Base-by-base conservation (phyloP, 2,797 vertebrate genomes). In the Fratercula arctica region DNA sequence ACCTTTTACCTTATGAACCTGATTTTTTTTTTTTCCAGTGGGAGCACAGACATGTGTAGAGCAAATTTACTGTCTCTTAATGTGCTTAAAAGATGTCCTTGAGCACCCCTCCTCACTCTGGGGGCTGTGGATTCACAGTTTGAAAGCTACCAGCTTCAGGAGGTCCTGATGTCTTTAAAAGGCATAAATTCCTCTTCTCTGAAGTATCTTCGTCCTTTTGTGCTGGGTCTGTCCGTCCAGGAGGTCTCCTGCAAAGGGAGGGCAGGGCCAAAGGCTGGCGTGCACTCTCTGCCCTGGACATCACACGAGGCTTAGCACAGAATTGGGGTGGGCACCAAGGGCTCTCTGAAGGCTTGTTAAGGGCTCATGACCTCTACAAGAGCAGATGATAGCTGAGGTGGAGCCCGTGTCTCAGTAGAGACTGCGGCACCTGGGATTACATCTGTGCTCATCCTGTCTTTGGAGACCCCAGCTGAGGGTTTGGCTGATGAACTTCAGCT, bases 291-390 rank as follows among this genome's bases (percentile, higher is more conserved):
- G 53, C 16, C 43, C 50, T 3, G 2, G n/a, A 33, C 20, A 48
- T 15, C 64, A 33, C 0, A 4, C 0, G 7, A 59, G 75, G 26
- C 35, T 70, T 83, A 69, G 45, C 1, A 0, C 10, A 29, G 70
- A 14, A 6, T 25, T 12, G 45, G 11, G 7, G 5, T 50, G 35
- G 45, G 74, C 35, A 50, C 50, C 10, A 3, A 3, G 61, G 13
- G 21, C n/a, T 63, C 61, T 86, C 56, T 21, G 46, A 86, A 69
- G 56, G 57, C 60, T 57, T 37, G n/a, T 59, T 56, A 68, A 64
- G 43, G 66, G 63, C 39, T 75, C 20, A 5, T 24, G 61, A 56
- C 39, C 26, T 64, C 45, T 79, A 16, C n/a, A 51, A 31, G 13
- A 53, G 51, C 67, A 75, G 68, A 59, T 83, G 67, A 51, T 24